Conservation (phyloP, 2,113 vertebrate species). For the Neomonachus schauinslandi region DNA sequence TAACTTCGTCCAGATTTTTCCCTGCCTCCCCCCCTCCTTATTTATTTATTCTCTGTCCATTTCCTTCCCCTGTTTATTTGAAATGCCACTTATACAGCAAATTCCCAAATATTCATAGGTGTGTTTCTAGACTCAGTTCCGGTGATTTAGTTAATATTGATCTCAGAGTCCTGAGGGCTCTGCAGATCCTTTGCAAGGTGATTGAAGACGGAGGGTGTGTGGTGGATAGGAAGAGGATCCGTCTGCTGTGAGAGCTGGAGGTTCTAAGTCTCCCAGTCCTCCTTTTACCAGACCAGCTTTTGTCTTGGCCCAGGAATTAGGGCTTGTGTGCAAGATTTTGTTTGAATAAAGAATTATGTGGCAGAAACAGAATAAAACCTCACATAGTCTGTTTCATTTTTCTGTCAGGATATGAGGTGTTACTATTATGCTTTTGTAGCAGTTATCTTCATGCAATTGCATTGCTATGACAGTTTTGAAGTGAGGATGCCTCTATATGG, state of each 20-base stretch:
- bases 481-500: not conserved
- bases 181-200: not conserved
- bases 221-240: too few relatives aligned
- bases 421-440: not conserved
- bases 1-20: not conserved
- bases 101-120: not conserved
- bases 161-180: not conserved
- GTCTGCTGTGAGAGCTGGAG: not conserved
- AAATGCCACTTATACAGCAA: not conserved
- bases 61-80: not conserved
- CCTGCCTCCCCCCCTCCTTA: not conserved
- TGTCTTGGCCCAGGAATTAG: not conserved
- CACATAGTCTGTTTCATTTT: not conserved
- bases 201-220: not conserved
- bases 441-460: not conserved
- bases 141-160: not conserved
- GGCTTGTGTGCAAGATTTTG: not conserved
- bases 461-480: not conserved
- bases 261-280: not conserved
- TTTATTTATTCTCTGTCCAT: not conserved
- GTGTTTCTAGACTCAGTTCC: not conserved
- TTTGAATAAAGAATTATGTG: not conserved
- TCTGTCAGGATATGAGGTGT: not conserved
- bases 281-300: not conserved
- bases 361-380: not conserved